Evolutionary conservation across 2,888 invertebrate species (phyloP).

Genomic region (Macroteleia sp.): DNA sequence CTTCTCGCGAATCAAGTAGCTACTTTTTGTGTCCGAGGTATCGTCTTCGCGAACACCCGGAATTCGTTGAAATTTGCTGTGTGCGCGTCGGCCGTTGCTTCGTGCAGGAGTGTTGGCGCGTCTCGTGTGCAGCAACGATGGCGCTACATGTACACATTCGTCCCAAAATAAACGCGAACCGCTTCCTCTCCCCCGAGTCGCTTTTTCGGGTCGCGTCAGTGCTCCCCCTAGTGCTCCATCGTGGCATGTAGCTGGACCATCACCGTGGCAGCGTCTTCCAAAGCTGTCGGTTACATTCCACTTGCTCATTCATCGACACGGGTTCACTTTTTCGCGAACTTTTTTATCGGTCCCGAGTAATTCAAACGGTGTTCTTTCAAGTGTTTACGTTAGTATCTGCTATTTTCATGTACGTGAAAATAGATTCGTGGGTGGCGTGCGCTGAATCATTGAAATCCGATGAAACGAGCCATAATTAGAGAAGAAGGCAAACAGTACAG

Average conservation of each 20-base stretch:
- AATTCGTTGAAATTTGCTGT: conserved; percentile 26
- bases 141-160: conserved; percentile 41
- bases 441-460: conserved; percentile 47
- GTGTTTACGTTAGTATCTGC: conserved; percentile 8
- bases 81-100: background rate
- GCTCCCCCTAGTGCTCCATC: conserved; percentile 34
- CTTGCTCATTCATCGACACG: conserved; percentile 27
- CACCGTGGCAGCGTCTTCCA: conserved; percentile 26
- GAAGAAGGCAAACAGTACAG: background rate
- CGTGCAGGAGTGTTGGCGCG: conserved; percentile 17
- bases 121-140: conserved; percentile 49
- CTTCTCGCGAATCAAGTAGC: background rate
- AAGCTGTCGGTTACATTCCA: conserved; percentile 29
- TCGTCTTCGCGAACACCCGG: conserved; percentile 9
- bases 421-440: conserved; percentile 59
- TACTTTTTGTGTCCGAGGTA: conserved; percentile 16
- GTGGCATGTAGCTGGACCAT: conserved; percentile 27
- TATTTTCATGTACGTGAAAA: conserved; percentile 45
- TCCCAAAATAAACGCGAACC: conserved; percentile 73
- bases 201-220: conserved; percentile 75
- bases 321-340: background rate
- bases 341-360: background rate
- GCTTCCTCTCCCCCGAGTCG: conserved; percentile 68
- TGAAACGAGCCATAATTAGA: conserved; percentile 50
- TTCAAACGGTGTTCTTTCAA: background rate